Base-by-base conservation (phyloP, 2,888 invertebrate species). In the Leucoma salicis region DNA sequence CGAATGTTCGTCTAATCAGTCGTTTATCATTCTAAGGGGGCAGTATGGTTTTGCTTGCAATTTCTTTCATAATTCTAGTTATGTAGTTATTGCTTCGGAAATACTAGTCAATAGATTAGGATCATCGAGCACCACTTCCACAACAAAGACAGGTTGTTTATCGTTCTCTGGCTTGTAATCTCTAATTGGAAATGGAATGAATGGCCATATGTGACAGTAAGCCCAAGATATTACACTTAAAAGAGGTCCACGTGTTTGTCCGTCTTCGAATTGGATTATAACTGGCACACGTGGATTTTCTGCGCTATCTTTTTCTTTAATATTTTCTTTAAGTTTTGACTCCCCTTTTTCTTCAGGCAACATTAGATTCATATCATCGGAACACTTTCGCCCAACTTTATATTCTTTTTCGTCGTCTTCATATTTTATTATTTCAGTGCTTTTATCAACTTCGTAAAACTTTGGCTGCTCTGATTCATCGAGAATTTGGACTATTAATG, bases 131-230 rank as follows among this genome's bases (percentile, higher is more conserved):
- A 21, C 21, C 21, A 21, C 2, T 21, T 21, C 21, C 2, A 21
- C 1, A 21, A 21, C 6, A 5, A 8, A 21, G 2, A 4, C 3
- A 21, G 21, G 21, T 21, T 21, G 21, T 16, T 6, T 16, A 21
- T 3, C 21, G 5, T 21, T 28, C 14, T 29, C 57, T 8, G 27
- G 53, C 42, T 14, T 5, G 8, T 46, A 40, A 8, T 3, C 21
- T 4, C 21, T 10, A n/a, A n/a, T n/a, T n/a, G n/a, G n/a, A 27
- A 27, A 2, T 27, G 13, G 13, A 11, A 29, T 3, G 13, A 2
- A 13, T 29, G 29, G 29, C 29, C 29, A 29, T n/a, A n/a, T n/a
- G 14, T 29, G 29, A 13, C 29, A 29, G 13, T 29, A 29, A 5
- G 13, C 4, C 29, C 14, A 35, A 10, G 35, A 28, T 0, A 35